A percentile compares a stretch with the other conserved stretches of the same genome.
These are phyloP conservation scores for Emydura subglobosa DNA, from an alignment of 2,113 vertebrate genomes.

Conservation along the genomic window DNA sequence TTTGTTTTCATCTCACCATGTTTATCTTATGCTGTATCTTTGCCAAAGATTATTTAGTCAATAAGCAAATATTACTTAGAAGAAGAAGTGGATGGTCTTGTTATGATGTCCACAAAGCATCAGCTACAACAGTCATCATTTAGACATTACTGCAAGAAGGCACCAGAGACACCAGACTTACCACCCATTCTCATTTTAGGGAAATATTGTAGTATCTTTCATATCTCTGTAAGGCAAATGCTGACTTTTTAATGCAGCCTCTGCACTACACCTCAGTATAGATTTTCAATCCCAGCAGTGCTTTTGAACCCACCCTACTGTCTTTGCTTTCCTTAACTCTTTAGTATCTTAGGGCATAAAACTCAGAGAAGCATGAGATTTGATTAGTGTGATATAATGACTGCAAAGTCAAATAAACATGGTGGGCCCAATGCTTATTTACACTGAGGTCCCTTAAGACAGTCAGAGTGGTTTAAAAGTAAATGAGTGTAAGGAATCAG, in stretches of 20 bases:
- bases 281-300: not conserved
- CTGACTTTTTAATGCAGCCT: not conserved
- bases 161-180: accelerated
- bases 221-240: not conserved
- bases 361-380: not conserved
- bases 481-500: not conserved
- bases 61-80: not conserved
- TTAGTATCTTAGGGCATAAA: not conserved
- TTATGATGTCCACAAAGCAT: accelerated
- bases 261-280: not conserved
- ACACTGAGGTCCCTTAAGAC: not conserved
- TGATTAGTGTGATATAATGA: not conserved
- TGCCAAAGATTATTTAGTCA: not conserved
- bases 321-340: not conserved
- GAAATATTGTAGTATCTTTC: not conserved
- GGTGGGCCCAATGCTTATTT: not conserved
- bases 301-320: not conserved
- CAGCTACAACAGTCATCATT: not conserved
- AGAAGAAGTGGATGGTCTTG: accelerated
- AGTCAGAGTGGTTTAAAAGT: not conserved
- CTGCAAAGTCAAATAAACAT: not conserved
- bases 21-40: not conserved
- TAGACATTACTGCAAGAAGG: not conserved
- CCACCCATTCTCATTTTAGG: not conserved
- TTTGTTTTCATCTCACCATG: not conserved